Evolutionary conservation across 2,113 vertebrate genomes (phyloP).

Genomic region (Microcebus murinus): DNA sequence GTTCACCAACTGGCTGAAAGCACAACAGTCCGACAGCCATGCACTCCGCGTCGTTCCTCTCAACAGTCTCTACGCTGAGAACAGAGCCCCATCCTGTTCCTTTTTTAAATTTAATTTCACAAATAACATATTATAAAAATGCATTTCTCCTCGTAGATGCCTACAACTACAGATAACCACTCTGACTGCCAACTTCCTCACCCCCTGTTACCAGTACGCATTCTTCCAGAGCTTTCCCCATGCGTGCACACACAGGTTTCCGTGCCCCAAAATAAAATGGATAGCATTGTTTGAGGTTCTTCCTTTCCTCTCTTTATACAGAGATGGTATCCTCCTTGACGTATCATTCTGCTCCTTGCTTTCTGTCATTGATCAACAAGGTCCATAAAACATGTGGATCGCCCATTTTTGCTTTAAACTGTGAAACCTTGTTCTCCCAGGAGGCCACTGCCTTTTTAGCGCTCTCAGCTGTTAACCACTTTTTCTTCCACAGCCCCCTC

Average conservation of each 20-base stretch:
- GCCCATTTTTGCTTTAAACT: not conserved
- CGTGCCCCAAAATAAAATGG: not conserved
- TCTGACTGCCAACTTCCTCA: not conserved
- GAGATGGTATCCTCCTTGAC: not conserved
- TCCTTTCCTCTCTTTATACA: not conserved
- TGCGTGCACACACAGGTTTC: not conserved
- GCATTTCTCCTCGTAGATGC: not conserved
- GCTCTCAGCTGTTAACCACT: not conserved
- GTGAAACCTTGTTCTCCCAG: not conserved
- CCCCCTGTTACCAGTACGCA: not conserved
- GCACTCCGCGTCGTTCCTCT: not conserved
- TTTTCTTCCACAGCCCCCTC: not conserved
- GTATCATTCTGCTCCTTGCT: not conserved
- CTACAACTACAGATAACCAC: not conserved
- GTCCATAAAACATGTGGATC: not conserved
- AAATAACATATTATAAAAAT: not conserved
- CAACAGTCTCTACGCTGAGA: not conserved
- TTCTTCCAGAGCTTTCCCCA: not conserved
- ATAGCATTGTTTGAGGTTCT: no score
- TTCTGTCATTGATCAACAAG: not conserved
- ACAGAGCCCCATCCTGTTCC: no score
- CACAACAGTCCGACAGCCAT: not conserved
- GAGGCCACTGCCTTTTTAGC: not conserved
- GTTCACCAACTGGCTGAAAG: not conserved
- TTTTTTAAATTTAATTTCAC: not conserved